These are phyloP conservation scores for Ectropis crepuscularia DNA, from an alignment of 2,888 invertebrate genomes.

Conservation along the genomic window DNA sequence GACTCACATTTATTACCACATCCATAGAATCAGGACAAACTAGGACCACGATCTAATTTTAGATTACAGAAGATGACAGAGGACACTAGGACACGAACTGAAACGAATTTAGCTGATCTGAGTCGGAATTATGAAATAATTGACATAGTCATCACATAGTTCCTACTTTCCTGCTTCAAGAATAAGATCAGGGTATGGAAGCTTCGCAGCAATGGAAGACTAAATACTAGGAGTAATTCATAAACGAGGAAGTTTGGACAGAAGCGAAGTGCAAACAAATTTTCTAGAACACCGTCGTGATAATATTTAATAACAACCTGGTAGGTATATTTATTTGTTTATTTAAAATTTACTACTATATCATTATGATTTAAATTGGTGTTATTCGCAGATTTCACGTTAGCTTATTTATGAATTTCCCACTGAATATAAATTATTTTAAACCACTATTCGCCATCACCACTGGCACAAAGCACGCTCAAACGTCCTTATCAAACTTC, in stretches of 20 bases:
- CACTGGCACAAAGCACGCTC: no score
- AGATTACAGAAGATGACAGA: constrained; percentile 57
- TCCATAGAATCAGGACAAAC: constrained; percentile 74
- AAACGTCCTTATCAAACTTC: no score
- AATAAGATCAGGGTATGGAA: constrained; percentile 70
- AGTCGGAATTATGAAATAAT: constrained; percentile 80
- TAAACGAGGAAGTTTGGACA: constrained; percentile 57
- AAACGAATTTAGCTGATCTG: constrained; percentile 59
- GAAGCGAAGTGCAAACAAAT: constrained; percentile 71
- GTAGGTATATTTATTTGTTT: constrained; percentile 55
- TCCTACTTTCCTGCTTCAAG: constrained; percentile 75
- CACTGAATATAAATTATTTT: constrained; percentile 35
- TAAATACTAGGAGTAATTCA: constrained; percentile 63
- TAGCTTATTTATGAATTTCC: constrained; percentile 26
- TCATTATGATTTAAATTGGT: constrained; percentile 72
- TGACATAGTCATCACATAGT: constrained; percentile 85
- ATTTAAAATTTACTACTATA: constrained; percentile 66
- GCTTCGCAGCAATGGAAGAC: constrained; percentile 81
- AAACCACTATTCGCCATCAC: no score
- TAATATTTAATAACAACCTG: constrained; percentile 67
- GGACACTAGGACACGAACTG: constrained; percentile 55
- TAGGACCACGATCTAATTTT: constrained; percentile 71
- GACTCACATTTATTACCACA: constrained; percentile 80
- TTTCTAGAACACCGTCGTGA: constrained; percentile 61
- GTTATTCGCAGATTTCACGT: constrained; percentile 66